Evolutionary conservation across 2,797 vertebrate species (phyloP).

Genomic region (Odontamblyopus lacepedii): DNA sequence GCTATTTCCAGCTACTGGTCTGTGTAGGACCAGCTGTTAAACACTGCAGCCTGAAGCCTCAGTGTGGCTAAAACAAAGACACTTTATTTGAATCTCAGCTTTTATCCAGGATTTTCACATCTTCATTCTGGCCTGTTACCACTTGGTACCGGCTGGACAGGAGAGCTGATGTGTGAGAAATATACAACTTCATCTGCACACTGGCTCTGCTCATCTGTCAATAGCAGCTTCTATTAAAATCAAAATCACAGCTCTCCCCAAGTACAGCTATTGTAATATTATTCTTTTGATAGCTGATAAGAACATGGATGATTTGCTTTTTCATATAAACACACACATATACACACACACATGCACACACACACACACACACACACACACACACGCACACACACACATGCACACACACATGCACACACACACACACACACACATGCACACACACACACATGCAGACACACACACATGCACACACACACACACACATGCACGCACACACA

Average conservation of each 20-base stretch:
- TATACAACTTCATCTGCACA: slow-evolving; percentile 5
- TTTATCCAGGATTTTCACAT: slow-evolving; percentile 4
- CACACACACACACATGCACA: too few species aligned
- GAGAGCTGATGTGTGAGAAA: neutral
- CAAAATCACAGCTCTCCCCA: neutral
- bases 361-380: too few species aligned
- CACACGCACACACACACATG: too few species aligned
- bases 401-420: too few species aligned
- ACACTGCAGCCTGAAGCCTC: neutral
- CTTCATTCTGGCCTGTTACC: neutral
- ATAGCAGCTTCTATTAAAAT: neutral
- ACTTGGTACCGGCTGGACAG: neutral
- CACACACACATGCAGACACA: too few species aligned
- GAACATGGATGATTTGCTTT: neutral
- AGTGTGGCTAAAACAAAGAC: neutral
- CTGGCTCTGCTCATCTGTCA: slow-evolving; percentile 13
- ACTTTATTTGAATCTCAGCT: neutral
- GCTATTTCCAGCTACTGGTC: neutral
- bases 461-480: too few species aligned
- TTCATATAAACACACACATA: neutral
- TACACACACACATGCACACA: too few species aligned
- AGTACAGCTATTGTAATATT: neutral
- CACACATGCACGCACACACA: too few species aligned
- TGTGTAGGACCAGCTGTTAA: neutral
- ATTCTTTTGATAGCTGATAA: too few species aligned